Percentiles rank a stretch among this genome's conserved stretches.
Conservation (phyloP, 2,797 vertebrate species). For the Urophycis tenuis region DNA sequence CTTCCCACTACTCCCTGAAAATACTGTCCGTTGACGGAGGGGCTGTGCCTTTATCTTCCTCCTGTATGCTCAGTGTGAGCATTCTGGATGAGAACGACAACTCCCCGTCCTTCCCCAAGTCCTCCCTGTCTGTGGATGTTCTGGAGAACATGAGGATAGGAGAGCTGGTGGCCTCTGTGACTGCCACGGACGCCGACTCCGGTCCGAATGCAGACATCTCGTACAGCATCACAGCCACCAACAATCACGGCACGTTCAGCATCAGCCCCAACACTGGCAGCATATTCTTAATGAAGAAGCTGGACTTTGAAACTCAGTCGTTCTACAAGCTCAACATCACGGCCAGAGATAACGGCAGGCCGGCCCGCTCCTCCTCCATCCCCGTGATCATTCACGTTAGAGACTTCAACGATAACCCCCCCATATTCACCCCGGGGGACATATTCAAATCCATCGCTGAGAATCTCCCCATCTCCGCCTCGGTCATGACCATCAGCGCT, state of each 20-base stretch:
- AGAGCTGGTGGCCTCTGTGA: conserved; percentile 90
- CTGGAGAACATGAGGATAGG: conserved; percentile 96
- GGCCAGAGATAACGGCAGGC: conserved; percentile 87
- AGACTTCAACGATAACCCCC: conserved; percentile 97
- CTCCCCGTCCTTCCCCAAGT: conserved; percentile 85
- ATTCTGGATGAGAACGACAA: conserved; percentile 97
- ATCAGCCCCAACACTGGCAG: conserved; percentile 95
- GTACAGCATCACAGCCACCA: conserved; percentile 87
- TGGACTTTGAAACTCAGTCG: conserved; percentile 94
- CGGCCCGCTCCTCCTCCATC: conserved; percentile 84
- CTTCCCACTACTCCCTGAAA: conserved; percentile 81
- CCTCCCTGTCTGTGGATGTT: conserved; percentile 83
- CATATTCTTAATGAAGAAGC: conserved; percentile 87
- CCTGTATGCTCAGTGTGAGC: conserved; percentile 84
- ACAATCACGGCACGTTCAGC: conserved; percentile 94
- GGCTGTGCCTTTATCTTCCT: conserved; percentile 75
- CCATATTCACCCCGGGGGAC: conserved; percentile 86
- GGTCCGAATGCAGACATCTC: conserved; percentile 91
- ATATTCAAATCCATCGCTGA: conserved; percentile 94
- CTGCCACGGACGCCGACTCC: conserved; percentile 87
- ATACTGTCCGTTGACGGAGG: conserved; percentile 89
- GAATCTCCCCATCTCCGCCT: conserved; percentile 85
- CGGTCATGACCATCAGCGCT: conserved; percentile 84
- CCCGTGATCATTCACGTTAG: conserved; percentile 89
- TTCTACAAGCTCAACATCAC: conserved; percentile 92